Conservation (phyloP, 2,113 vertebrate species). For the Phylloscopus trochilus region DNA sequence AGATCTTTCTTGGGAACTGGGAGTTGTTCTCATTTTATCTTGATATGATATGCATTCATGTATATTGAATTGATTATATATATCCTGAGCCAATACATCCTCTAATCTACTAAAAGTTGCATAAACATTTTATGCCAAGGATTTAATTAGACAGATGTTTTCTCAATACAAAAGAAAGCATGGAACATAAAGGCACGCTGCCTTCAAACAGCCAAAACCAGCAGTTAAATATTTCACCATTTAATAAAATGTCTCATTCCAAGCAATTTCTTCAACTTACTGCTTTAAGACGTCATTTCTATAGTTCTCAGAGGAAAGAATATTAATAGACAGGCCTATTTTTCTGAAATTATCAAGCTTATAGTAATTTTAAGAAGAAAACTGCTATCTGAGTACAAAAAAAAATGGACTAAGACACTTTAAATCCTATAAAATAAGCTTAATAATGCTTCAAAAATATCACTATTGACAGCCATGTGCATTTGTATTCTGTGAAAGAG, state of each 20-base stretch:
- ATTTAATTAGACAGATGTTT: slow-evolving; percentile 53
- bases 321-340: background rate
- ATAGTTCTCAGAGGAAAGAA: background rate
- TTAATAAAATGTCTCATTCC: background rate
- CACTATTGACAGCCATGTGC: background rate
- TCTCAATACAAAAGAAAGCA: slow-evolving; percentile 16
- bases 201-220: background rate
- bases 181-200: background rate
- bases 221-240: background rate
- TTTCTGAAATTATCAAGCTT: background rate
- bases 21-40: background rate
- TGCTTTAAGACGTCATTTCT: background rate
- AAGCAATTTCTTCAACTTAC: background rate
- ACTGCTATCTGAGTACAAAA: background rate
- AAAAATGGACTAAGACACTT: background rate
- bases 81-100: background rate
- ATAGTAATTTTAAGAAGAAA: background rate
- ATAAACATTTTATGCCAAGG: slow-evolving; percentile 27
- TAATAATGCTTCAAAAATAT: background rate
- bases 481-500: background rate
- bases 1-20: slow-evolving; percentile 1
- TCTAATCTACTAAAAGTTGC: slow-evolving; percentile 32
- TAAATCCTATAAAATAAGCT: background rate
- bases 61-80: slow-evolving; percentile 31
- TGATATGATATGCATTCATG: slow-evolving; percentile 7